Base-by-base conservation (phyloP, 2,888 invertebrate species). In the Drosophila koepferae region DNA sequence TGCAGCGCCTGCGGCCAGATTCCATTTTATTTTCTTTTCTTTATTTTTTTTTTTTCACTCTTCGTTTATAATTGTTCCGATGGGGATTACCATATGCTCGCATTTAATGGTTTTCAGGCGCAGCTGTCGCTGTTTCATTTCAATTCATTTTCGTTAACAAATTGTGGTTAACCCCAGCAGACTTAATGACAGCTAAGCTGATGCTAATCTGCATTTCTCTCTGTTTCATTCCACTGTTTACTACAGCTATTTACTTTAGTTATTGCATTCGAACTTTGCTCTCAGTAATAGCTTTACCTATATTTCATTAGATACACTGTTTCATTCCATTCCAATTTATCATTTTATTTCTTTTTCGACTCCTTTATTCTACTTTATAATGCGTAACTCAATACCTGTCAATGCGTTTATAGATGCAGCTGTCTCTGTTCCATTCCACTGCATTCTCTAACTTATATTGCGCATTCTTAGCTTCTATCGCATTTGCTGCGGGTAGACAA, bases 41-140 rank as follows among this genome's bases (percentile, higher is more conserved):
- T 5, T 28, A 4, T 23, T 8, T 46, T 23, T 56, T 31, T 36
- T 61, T 51, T 44, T 20, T 23, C 61, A 53, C 58, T 55, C 51
- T 28, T n/a, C 51, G 43, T 38, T 51, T 54, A 71, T 73, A 56
- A 55, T 54, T 79, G 34, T 56, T 58, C 36, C 56, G 60, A 10
- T 65, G 66, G 18, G 80, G 88, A 88, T 88, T 88, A 86, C 86
- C 89, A 84, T 88, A 80, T 81, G 89, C 40, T 68, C 59, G 71
- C 53, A 75, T 81, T 81, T 81, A 89, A 86, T 84, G 67, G 84
- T 64, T 62, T 58, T 53, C 10, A 41, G 34, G 44, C 40, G 64
- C 76, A 77, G 74, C 76, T 77, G 76, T 53, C 63, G 14, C 38
- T 65, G 72, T 76, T 77, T 10, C 63, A 72, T 80, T 76, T 48